Percentiles rank a stretch among this genome's conserved stretches.
Conservation (phyloP, 2,113 vertebrate genomes). For the human (Homo sapiens) region GRCh38 chr21:9872001-9872500, state of each 20-base stretch:
- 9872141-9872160: too few relatives aligned
- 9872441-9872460: background rate
- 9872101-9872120: background rate
- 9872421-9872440: background rate
- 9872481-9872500: background rate
- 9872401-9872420: background rate
- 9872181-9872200: background rate
- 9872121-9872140: background rate
- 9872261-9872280: background rate
- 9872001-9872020: background rate
- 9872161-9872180: background rate
- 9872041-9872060: background rate
- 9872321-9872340: background rate
- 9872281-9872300: background rate
- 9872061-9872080: background rate
- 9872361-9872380: background rate
- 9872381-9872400: background rate
- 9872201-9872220: background rate
- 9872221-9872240: background rate
- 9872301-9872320: background rate
- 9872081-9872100: background rate
- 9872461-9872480: background rate
- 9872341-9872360: background rate
- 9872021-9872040: background rate
- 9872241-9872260: background rate